A percentile compares a stretch with the other conserved stretches of the same genome.
phyloP scores from a whole-genome alignment of 2,797 vertebrate genomes.

The Numenius phaeopus region DNA sequence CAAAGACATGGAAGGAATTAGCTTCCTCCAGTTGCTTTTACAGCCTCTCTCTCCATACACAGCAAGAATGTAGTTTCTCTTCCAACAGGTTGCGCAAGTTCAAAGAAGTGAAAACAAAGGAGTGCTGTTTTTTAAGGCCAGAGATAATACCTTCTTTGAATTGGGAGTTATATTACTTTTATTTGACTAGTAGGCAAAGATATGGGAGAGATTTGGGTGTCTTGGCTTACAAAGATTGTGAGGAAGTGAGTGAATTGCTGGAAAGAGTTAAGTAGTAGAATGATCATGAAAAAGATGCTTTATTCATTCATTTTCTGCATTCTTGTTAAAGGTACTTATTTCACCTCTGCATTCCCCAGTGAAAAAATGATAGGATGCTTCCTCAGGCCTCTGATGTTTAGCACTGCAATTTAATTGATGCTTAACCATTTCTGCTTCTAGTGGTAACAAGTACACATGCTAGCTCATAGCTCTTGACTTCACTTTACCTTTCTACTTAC shows the following conservation, averaged over 20 bases:
- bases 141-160: neutral
- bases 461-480: neutral
- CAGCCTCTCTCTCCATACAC: neutral
- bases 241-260: neutral
- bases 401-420: neutral
- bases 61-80: neutral
- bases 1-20: neutral
- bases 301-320: neutral
- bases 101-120: neutral
- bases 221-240: neutral
- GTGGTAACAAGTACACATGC: neutral
- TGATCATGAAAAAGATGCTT: neutral
- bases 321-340: neutral
- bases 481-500: neutral
- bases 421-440: neutral
- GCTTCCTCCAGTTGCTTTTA: neutral
- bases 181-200: neutral
- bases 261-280: neutral
- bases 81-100: neutral
- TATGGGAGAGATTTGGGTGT: neutral
- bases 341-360: neutral
- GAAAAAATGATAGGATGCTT: neutral
- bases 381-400: neutral
- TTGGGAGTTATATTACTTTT: neutral
- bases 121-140: neutral